Base-by-base conservation (phyloP, 2,888 invertebrate genomes). In the Athrips mouffetella region DNA sequence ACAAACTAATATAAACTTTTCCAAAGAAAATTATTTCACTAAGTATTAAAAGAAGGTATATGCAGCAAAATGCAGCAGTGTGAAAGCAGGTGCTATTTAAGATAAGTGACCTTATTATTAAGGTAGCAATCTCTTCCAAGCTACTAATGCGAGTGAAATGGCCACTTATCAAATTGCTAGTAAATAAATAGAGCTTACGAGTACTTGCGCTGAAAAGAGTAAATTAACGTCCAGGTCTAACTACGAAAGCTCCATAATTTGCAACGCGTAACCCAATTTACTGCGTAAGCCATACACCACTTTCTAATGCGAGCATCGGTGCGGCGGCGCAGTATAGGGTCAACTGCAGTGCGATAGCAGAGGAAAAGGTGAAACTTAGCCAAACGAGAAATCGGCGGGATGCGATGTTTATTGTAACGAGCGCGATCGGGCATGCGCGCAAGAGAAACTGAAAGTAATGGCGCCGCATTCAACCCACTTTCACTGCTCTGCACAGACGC, bases 371-470 rank as follows among this genome's bases (percentile, higher is more conserved):
- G 87, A 87, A 87, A 87, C 81, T 87, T 82, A 78, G 79, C 80
- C 72, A 75, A 80, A 82, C 86, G 85, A 85, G 87, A 88, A 88
- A 87, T 87, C 86, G 82, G 75, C 84, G 84, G 85, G 86, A 85
- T 84, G 85, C 81, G 76, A 82, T 80, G 84, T 82, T 85, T 86
- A 86, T 87, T 86, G 86, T 87, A 86, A 80, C 84, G 80, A 82
- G 79, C 71, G 76, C 76, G 77, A 75, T 74, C 79, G 73, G 74
- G 81, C 81, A 77, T 74, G 77, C 73, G 72, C 73, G 76, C 84
- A 78, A 85, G 85, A 85, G 86, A 87, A 87, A 88, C 80, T 78
- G 86, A 87, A 87, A 87, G 87, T 87, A 80, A 85, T 83, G 77
- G 80, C 81, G 80, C 76, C 80, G 82, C 79, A 79, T 77, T 76